phyloP scores from a whole-genome alignment of 1,140 invertebrate genomes.

The Drosophila repleta region DNA sequence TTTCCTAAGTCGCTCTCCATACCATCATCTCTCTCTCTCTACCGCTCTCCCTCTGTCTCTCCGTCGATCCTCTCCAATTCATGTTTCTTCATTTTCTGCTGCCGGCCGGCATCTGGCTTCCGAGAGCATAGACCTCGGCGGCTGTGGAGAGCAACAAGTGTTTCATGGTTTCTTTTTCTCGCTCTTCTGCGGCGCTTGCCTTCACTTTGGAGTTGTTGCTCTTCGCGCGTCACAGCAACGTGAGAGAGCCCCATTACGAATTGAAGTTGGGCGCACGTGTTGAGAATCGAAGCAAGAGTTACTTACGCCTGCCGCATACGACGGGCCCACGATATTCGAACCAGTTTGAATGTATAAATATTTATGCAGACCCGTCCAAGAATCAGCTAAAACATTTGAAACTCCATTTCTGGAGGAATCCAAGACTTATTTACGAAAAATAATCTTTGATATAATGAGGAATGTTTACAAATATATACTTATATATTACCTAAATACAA shows the following conservation, averaged over 20 bases:
- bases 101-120: conserved; percentile 65
- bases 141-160: conserved; percentile 71
- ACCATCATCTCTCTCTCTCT: conserved; percentile 25
- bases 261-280: conserved; percentile 6
- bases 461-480: too few species aligned
- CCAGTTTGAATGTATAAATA: conserved; percentile 19
- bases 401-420: neutral
- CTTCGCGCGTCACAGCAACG: conserved; percentile 25
- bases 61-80: conserved; percentile 30
- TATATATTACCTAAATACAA: too few species aligned
- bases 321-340: conserved; percentile 1
- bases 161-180: conserved; percentile 46
- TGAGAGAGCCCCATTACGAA: neutral
- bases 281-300: neutral
- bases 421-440: too few species aligned
- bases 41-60: conserved; percentile 18
- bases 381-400: neutral
- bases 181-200: conserved; percentile 19
- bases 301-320: neutral
- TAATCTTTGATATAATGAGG: too few species aligned
- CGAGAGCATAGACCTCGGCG: conserved; percentile 53
- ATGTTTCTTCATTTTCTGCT: conserved; percentile 48
- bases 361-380: conserved; percentile 3
- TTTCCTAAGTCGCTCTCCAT: conserved; percentile 48
- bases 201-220: conserved; percentile 33